Percentiles rank a stretch among this genome's conserved stretches.
Conservation (phyloP, 2,888 invertebrate genomes). For the Caenorhabditis sp. region DNA sequence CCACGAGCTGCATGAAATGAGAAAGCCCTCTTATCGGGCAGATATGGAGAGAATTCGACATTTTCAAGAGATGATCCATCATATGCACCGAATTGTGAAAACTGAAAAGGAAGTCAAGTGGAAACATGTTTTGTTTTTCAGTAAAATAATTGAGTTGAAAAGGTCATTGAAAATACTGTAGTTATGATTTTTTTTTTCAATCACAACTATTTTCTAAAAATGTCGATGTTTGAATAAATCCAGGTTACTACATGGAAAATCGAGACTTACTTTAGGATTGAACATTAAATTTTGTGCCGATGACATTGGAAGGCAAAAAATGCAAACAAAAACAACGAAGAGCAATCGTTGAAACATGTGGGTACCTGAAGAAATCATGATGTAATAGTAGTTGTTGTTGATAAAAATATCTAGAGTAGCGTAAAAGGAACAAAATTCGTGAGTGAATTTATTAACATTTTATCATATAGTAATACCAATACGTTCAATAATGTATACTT, state of each 20-base stretch:
- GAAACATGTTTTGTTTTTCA: not conserved
- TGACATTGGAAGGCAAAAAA: slow-evolving; percentile 30
- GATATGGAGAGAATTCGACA: slow-evolving; percentile 15
- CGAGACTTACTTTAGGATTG: slow-evolving; percentile 29
- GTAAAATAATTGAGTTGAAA: not conserved
- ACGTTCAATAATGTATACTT: too few relatives aligned
- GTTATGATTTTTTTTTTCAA: not conserved
- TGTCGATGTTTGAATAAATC: too few relatives aligned
- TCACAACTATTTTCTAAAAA: too few relatives aligned
- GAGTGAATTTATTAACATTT: not conserved
- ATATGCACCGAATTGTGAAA: slow-evolving; percentile 20
- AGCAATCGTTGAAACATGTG: slow-evolving; percentile 40
- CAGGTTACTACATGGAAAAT: too few relatives aligned
- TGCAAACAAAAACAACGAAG: slow-evolving; percentile 25
- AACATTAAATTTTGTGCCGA: slow-evolving; percentile 24
- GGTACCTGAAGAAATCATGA: slow-evolving; percentile 23
- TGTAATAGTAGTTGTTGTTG: not conserved
- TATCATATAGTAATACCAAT: not conserved
- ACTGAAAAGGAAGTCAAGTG: slow-evolving; percentile 11
- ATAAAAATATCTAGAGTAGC: not conserved
- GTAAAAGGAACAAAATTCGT: not conserved
- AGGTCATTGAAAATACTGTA: not conserved
- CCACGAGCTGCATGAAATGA: slow-evolving; percentile 41
- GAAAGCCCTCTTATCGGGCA: slow-evolving; percentile 31
- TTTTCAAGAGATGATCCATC: slow-evolving; percentile 11